A percentile compares a stretch with the other conserved stretches of the same genome.
Evolutionary conservation across 1,140 invertebrate species (phyloP).

Genomic region (Bombus superbus): DNA sequence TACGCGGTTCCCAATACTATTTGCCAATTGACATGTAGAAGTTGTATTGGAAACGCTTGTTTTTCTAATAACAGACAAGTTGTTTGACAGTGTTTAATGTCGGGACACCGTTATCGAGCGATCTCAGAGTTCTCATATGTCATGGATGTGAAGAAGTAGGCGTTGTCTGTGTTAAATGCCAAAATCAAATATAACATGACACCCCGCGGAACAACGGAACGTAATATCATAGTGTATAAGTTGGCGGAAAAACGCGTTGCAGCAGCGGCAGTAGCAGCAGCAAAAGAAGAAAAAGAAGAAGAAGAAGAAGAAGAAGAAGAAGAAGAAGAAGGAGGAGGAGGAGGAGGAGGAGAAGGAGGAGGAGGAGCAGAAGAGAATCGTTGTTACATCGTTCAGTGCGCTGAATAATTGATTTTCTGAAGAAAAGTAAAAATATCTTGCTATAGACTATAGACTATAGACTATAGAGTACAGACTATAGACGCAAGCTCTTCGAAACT

Average conservation of each 20-base stretch:
- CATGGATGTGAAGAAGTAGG: slow-evolving; percentile 22
- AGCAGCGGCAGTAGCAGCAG: neutral
- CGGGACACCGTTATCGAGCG: slow-evolving; percentile 24
- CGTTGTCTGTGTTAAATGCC: slow-evolving; percentile 26
- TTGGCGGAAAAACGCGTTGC: neutral
- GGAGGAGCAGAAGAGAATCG: neutral
- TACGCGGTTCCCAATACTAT: neutral
- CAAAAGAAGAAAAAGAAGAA: neutral
- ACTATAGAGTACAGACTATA: too few species aligned
- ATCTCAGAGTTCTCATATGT: slow-evolving; percentile 25
- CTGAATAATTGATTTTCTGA: slow-evolving; percentile 28
- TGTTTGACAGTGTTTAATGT: neutral
- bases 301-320: neutral
- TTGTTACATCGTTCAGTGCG: neutral
- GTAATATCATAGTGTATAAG: neutral
- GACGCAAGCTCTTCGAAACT: neutral
- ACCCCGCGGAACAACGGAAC: neutral
- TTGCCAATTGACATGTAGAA: too few species aligned
- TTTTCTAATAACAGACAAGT: too few species aligned
- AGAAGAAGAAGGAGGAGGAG: too few species aligned
- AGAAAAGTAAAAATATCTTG: neutral
- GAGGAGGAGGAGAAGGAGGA: neutral
- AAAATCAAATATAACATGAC: slow-evolving; percentile 28
- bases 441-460: too few species aligned
- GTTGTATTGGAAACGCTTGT: neutral